Conservation (phyloP, 2,888 invertebrate genomes). For the Incurvaria masculella region DNA sequence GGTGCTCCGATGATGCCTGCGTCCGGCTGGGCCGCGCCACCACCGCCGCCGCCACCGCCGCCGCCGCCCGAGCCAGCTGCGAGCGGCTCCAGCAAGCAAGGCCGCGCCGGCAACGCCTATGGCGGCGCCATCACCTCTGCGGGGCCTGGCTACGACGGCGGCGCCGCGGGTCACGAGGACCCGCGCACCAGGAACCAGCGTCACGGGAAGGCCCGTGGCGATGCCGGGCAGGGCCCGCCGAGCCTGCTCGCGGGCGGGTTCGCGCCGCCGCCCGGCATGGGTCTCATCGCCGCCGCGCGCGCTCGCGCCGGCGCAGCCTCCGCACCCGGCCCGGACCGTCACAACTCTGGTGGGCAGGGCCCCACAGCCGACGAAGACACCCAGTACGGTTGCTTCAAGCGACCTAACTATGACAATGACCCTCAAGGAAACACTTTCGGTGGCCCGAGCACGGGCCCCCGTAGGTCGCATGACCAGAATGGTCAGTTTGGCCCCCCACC, state of each 20-base stretch:
- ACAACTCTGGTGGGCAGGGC: slow-evolving; percentile 13
- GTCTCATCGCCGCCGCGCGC: slow-evolving; percentile 19
- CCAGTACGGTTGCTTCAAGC: slow-evolving; percentile 28
- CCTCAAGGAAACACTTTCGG: neutral
- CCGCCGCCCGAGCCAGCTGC: slow-evolving; percentile 27
- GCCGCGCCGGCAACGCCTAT: slow-evolving; percentile 39
- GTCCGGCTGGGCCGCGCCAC: slow-evolving; percentile 23
- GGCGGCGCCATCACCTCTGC: slow-evolving; percentile 15
- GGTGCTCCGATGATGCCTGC: neutral
- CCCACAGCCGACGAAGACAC: neutral
- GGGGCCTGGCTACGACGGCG: slow-evolving; percentile 21
- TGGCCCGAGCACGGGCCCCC: slow-evolving; percentile 27
- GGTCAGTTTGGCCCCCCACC: slow-evolving; percentile 34
- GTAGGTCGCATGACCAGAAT: slow-evolving; percentile 28
- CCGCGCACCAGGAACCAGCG: neutral
- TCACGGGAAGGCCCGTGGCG: neutral
- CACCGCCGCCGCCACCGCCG: slow-evolving; percentile 42
- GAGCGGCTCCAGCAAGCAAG: slow-evolving; percentile 26
- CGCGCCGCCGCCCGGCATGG: slow-evolving; percentile 21
- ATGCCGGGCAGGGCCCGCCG: slow-evolving; percentile 22
- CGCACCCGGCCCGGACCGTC: slow-evolving; percentile 4
- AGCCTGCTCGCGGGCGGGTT: slow-evolving; percentile 14
- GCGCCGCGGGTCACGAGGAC: too few species aligned
- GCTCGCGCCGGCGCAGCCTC: neutral
- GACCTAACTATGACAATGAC: slow-evolving; percentile 23